A percentile compares a stretch with the other conserved stretches of the same genome.
Conservation (phyloP, 1,140 invertebrate species). For the Drosophila varians region DNA sequence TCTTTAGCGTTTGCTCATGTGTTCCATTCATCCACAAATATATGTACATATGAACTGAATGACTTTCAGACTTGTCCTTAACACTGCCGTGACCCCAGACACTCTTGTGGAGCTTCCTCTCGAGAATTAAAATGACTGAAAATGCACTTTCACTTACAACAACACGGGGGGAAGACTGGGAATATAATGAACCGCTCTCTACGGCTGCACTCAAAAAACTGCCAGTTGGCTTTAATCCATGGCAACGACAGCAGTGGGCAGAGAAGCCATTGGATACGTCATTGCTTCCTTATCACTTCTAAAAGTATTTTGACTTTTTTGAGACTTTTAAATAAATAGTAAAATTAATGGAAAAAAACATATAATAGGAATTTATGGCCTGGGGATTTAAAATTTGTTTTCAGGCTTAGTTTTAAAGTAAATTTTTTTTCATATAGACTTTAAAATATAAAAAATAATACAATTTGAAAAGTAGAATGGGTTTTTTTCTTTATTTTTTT, state of each 20-base stretch:
- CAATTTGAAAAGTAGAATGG: too few species aligned
- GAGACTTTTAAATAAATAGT: background rate
- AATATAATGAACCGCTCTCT: conserved; percentile 50
- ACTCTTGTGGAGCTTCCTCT: conserved; percentile 61
- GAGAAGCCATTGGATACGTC: conserved; percentile 12
- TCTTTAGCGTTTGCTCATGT: background rate
- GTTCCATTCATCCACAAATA: conserved; percentile 1
- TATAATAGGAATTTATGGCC: too few species aligned
- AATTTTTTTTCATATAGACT: too few species aligned
- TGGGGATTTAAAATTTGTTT: too few species aligned
- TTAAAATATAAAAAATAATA: too few species aligned
- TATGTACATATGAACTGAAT: conserved; percentile 25
- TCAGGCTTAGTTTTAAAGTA: too few species aligned
- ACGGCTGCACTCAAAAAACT: conserved; percentile 68
- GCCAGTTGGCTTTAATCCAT: conserved; percentile 50
- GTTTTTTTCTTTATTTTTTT: background rate
- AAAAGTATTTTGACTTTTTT: background rate
- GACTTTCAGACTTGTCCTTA: conserved; percentile 43
- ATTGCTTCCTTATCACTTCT: conserved; percentile 14
- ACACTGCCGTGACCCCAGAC: conserved; percentile 43
- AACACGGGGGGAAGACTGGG: conserved; percentile 20
- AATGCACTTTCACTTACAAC: conserved; percentile 74
- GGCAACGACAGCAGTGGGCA: conserved; percentile 18
- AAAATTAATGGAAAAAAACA: background rate
- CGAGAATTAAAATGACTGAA: conserved; percentile 8